Evolutionary conservation across 1,140 invertebrate species (phyloP), one percentile per base, ranked within the genome.

Genomic region (Drosophila insularis): DNA sequence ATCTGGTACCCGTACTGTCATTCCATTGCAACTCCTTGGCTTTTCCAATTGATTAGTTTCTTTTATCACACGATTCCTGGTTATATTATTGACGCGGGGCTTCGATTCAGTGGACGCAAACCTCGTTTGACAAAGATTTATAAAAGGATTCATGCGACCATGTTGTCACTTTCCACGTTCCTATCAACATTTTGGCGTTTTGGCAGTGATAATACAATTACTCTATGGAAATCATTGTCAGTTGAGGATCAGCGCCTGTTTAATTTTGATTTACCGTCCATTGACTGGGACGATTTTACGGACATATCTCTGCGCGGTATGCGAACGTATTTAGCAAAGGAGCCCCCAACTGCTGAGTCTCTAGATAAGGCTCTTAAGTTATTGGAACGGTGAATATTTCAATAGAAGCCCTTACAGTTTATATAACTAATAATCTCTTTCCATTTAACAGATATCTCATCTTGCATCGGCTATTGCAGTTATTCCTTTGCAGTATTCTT

Each of bases 131-230:
- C 94, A 2, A 94, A 94, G 78, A 93, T 95, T 1, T 96, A 97
- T 78, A 92, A 92, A 13, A 96, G 95, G 89, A 93, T 97, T 31
- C 93, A 95, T 54, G 93, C 94, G 1, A 91, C 91, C 3, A 93
- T 94, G 2, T 91, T 97, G 23, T 50, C 43, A 3, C 43, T 50
- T 10, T 93, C 94, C n/a, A 96, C 94, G 70, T 97, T 97, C 84
- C 93, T 94, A 2, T 92, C 93, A 0, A 90, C 93, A 14, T 91
- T 94, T 69, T 97, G 96, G 95, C 92, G 93, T 37, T 96, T 97
- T 78, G 86, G 93, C 8, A 95, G 94, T 78, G 89, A 92, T 0
- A 96, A 97, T 78, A 92, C 94, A 0, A 90, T 94, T 37, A 86
- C 82, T 4, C 89, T 98, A 60, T 93, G 94, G 86, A 72, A 91